Conservation (phyloP, 2,797 vertebrate species). For the Lagocephalus sceleratus region DNA sequence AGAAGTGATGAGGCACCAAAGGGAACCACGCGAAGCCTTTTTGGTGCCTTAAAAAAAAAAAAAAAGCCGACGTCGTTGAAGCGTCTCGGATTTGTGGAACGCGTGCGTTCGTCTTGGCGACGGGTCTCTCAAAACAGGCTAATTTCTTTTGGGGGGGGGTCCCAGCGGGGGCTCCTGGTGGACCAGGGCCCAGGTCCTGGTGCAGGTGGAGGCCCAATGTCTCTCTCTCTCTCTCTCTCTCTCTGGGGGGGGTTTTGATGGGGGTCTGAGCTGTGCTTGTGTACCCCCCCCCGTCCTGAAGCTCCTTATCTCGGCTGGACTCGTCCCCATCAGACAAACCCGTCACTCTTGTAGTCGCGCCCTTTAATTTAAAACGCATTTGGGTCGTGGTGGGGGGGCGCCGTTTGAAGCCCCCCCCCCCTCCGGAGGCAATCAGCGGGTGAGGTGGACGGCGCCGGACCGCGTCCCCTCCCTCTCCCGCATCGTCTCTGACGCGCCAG, state of each 20-base stretch:
- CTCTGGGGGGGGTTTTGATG: no score
- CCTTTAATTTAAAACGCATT: slow-evolving; percentile 71
- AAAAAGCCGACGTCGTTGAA: no score
- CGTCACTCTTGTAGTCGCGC: slow-evolving; percentile 56
- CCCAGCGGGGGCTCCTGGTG: no score
- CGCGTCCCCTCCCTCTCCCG: no score
- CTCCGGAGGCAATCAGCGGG: slow-evolving; percentile 54
- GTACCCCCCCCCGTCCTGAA: slow-evolving; percentile 3
- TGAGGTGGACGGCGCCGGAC: slow-evolving; percentile 35
- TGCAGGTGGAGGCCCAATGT: no score
- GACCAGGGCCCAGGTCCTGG: no score
- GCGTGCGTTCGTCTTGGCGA: no score
- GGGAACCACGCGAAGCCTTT: not conserved
- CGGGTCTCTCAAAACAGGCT: no score
- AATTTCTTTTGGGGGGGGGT: no score
- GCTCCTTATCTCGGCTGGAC: slow-evolving; percentile 5
- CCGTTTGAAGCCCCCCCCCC: slow-evolving; percentile 64
- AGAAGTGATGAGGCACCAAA: slow-evolving; percentile 11
- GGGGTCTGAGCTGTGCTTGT: not conserved
- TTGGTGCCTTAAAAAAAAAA: not conserved
- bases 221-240: no score
- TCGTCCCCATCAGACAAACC: slow-evolving; percentile 52
- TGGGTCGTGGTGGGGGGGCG: slow-evolving; percentile 52
- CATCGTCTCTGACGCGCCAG: no score
- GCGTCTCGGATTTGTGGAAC: no score